Percentiles rank a stretch among this genome's conserved stretches.
Conservation (phyloP, 2,888 invertebrate species). For the Hydrotaea diabolus region DNA sequence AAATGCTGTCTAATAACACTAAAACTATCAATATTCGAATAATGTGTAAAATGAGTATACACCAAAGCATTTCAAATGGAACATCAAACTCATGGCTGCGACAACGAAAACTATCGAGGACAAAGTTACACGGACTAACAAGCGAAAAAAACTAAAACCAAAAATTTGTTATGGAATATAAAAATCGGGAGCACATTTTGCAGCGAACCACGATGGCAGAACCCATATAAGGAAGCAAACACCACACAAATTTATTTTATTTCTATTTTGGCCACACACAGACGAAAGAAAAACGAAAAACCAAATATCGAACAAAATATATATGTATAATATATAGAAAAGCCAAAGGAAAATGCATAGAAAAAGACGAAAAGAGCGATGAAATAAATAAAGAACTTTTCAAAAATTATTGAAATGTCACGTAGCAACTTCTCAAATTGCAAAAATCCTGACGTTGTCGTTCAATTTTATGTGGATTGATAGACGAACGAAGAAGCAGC, state of each 20-base stretch:
- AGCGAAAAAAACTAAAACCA: slow-evolving; percentile 48
- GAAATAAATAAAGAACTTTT: slow-evolving; percentile 74
- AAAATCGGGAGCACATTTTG: slow-evolving; percentile 72
- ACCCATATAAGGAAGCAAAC: slow-evolving; percentile 56
- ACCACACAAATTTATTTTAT: slow-evolving; percentile 61
- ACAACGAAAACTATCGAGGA: slow-evolving; percentile 72
- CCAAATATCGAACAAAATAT: slow-evolving; percentile 45
- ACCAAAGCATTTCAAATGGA: slow-evolving; percentile 51
- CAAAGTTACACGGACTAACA: slow-evolving; percentile 76
- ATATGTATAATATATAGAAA: slow-evolving; percentile 46
- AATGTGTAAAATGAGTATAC: slow-evolving; percentile 51
- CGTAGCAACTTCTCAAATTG: slow-evolving; percentile 80
- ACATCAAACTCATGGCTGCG: slow-evolving; percentile 3
- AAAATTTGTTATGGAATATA: slow-evolving; percentile 75
- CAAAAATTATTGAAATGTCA: slow-evolving; percentile 80
- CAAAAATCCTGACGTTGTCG: slow-evolving; percentile 80
- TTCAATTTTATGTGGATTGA: slow-evolving; percentile 79
- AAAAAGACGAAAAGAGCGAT: slow-evolving; percentile 45
- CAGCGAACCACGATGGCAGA: slow-evolving; percentile 18
- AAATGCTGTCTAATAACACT: slow-evolving; percentile 58
- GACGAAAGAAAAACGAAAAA: slow-evolving; percentile 27
- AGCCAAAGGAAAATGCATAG: neutral
- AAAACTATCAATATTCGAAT: slow-evolving; percentile 45
- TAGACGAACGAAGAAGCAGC: slow-evolving; percentile 70
- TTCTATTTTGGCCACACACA: slow-evolving; percentile 38